Percentiles rank a stretch among this genome's conserved stretches.
Conservation (phyloP, 2,113 vertebrate genomes). For the Varanus komodoensis region DNA sequence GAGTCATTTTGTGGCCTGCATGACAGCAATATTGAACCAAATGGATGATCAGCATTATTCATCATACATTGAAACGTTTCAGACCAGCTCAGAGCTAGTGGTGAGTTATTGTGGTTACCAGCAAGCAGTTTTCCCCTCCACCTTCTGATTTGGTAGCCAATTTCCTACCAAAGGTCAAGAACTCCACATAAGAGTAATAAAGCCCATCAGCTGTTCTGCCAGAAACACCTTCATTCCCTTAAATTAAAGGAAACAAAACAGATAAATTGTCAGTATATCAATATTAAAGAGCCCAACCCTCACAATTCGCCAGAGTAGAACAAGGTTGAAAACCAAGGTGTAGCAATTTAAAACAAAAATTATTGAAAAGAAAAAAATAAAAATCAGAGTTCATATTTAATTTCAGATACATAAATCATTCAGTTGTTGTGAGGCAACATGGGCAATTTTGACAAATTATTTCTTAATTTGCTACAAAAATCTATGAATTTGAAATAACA, state of each 20-base stretch:
- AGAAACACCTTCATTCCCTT: background rate
- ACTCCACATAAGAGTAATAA: background rate
- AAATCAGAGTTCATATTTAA: background rate
- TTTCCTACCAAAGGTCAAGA: background rate
- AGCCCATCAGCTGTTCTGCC: background rate
- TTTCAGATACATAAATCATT: too few relatives aligned
- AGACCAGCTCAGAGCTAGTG: conserved; percentile 88
- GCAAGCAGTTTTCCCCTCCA: too few relatives aligned
- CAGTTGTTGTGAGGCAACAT: background rate
- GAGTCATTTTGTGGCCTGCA: conserved; percentile 96
- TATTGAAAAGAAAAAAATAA: too few relatives aligned
- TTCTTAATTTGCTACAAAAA: background rate
- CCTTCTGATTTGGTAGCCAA: background rate
- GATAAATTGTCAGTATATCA: background rate
- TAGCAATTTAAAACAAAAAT: too few relatives aligned
- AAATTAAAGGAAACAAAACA: background rate
- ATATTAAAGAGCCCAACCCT: background rate
- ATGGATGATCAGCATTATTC: conserved; percentile 94
- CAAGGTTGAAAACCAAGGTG: background rate
- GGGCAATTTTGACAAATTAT: background rate
- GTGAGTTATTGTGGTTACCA: conserved; percentile 76
- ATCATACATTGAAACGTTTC: conserved; percentile 92
- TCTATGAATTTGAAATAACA: background rate
- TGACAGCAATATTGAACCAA: conserved; percentile 96
- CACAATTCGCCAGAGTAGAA: background rate